phyloP scores from a whole-genome alignment of 2,113 vertebrate genomes.

The Bostrychus sinensis region DNA sequence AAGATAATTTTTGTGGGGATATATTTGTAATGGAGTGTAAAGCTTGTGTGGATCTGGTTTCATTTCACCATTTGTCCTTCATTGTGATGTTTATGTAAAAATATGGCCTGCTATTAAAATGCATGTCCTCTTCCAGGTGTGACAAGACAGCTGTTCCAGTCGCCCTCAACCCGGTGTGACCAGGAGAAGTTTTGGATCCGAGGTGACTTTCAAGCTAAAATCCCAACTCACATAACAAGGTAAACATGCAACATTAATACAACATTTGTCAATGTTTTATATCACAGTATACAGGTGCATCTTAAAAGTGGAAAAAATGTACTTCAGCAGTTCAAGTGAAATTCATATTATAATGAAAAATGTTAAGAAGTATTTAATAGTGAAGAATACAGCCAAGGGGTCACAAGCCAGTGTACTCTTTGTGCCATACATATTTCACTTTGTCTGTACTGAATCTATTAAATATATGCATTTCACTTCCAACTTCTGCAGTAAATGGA shows the following conservation, averaged over 20 bases:
- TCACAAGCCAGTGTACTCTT: too few relatives aligned
- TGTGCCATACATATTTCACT: too few relatives aligned
- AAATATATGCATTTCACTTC: too few relatives aligned
- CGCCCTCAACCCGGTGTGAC: constrained; percentile 14
- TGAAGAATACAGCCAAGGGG: too few relatives aligned
- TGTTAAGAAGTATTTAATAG: too few relatives aligned
- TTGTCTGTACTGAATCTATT: too few relatives aligned
- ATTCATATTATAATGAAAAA: too few relatives aligned
- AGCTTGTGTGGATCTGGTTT: neutral
- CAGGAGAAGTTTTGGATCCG: constrained; percentile 33
- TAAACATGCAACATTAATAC: constrained; percentile 21
- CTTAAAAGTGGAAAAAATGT: too few relatives aligned
- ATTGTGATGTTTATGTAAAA: neutral
- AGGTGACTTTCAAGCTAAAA: constrained; percentile 33
- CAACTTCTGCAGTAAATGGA: too few relatives aligned
- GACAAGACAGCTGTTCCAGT: constrained; percentile 9
- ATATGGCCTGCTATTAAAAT: constrained; percentile 8
- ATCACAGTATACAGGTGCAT: too few relatives aligned
- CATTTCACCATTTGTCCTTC: neutral
- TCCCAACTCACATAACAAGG: constrained; percentile 47
- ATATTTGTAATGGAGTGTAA: neutral
- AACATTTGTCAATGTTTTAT: neutral
- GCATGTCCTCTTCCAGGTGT: constrained; percentile 47
- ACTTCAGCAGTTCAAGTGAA: too few relatives aligned
- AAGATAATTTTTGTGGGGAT: neutral